Evolutionary conservation across 2,113 vertebrate species (phyloP), one percentile per base, ranked within the genome.

Genomic region (Terrapene triunguis): DNA sequence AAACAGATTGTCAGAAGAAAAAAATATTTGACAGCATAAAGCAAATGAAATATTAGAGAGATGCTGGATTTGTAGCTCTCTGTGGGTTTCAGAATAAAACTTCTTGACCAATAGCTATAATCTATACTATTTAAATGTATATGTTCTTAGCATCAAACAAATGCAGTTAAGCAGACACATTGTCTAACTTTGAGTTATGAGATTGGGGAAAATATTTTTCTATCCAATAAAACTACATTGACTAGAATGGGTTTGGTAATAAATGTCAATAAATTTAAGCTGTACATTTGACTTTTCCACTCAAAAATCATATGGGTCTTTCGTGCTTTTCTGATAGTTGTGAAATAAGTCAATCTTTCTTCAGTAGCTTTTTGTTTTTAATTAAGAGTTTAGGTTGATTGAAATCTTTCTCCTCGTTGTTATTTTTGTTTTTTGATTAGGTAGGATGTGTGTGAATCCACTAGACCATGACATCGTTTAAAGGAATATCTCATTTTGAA

Each of bases 1-100:
- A 97, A 89, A 29, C 29, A 88, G n/a, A 84, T 91, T 91, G 93
- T 55, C 94, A 97, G 74, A 98, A 98, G 96, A 96, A 96, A 91
- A 91, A 98, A 95, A 51, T 22, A 53, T 53, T 53, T 53, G 53
- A 54, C 19, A 54, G 21, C 53, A 54, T 54, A 54, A 54, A 54
- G 53, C 53, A 54, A 54, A 54, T 54, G 21, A 54, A 54, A 54
- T 54, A 54, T 54, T 54, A 54, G 53, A 22, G 21, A 54, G 7
- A 54, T 62, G 13, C 59, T 35, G 27, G 29, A 62, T 62, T 35
- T 62, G n/a, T 72, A 17, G 4, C 35, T 38, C 14, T 14, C 8
- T 10, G 19, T 38, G 69, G 19, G 5, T 72, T 72, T 72, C 19
- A 38, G 10, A 38, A 72, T 22, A 22, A 38, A 38, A 38, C 32